A percentile compares a stretch with the other conserved stretches of the same genome.
These are phyloP conservation scores for Archips crataeganus DNA, from an alignment of 2,888 invertebrate genomes.

Conservation along the genomic window DNA sequence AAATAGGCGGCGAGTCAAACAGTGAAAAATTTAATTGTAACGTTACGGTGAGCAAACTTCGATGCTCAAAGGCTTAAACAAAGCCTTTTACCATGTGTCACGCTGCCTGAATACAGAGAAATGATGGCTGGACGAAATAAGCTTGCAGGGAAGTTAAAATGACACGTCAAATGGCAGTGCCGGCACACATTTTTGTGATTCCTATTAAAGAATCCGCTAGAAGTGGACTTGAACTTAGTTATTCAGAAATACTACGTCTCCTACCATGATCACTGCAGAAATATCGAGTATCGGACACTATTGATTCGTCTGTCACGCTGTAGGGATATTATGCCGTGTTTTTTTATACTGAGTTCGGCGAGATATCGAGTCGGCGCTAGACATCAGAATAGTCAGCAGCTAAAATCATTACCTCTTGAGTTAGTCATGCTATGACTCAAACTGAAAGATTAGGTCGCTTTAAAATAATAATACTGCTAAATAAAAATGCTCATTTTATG, in stretches of 20 bases:
- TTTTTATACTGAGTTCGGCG: neutral
- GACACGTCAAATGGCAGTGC: neutral
- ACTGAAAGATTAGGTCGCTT: neutral
- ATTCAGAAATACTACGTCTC: neutral
- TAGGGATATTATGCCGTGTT: neutral
- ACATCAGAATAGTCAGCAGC: neutral
- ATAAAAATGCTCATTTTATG: neutral
- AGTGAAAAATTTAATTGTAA: neutral
- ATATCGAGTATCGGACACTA: neutral
- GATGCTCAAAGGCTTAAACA: conserved; percentile 10
- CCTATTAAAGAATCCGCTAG: neutral
- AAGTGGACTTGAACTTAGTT: neutral
- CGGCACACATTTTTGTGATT: no score
- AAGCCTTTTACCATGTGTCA: conserved; percentile 19
- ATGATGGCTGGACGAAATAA: neutral
- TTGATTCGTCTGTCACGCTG: neutral
- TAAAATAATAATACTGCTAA: neutral
- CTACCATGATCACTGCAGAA: neutral
- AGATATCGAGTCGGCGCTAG: neutral
- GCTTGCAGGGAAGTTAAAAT: neutral
- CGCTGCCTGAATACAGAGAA: conserved; percentile 19
- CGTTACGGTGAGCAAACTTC: conserved; percentile 10
- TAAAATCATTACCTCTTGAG: neutral
- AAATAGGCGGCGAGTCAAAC: neutral
- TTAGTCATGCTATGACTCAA: neutral